Base-by-base conservation (phyloP, 2,113 vertebrate genomes). In the Sinocyclocheilus anophthalmus region DNA sequence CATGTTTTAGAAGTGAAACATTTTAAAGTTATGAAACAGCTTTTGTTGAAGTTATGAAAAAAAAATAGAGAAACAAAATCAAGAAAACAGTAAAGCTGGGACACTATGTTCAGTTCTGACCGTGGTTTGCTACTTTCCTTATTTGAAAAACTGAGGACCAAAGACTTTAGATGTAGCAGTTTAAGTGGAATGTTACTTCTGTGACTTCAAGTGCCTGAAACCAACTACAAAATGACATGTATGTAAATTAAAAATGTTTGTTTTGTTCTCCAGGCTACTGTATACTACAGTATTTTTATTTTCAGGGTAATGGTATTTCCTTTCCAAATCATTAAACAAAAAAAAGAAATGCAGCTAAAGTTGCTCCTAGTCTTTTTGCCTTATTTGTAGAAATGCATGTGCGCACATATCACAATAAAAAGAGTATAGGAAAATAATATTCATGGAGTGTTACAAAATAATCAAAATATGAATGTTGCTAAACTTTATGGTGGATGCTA, bases 171-270 rank as follows among this genome's bases (percentile, higher is more conserved):
- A 88, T 90, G 53, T 90, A 89, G 86, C 26, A 80, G 20, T 90
- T 89, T 89, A 90, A 87, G 84, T 76, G 85, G 89, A 91, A 85
- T 89, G 89, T 90, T 87, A 91, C 90, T 88, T 84, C 91, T 89
- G 86, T 90, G 88, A 91, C 89, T 91, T 86, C 76, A 94, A 94
- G 93, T 94, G 92, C 93, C 93, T 94, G 81, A 93, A 91, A 92
- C 85, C 81, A 86, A 90, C 75, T 77, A 91, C 63, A 92, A 88
- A 86, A 86, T 88, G 42, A 88, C 90, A 69, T 50, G 85, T 90
- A 79, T 92, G 85, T 92, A 91, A 90, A 81, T 79, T 26, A 76
- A 72, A 81, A 91, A 86, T 77, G 85, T 24, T 81, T 84, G 84
- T 65, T 87, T 90, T 88, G 90, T 83, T 76, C 90, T 92, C 84